A percentile compares a stretch with the other conserved stretches of the same genome.
Evolutionary conservation across 2,113 vertebrate species (phyloP).

Genomic region (Gobiocypris rarus): DNA sequence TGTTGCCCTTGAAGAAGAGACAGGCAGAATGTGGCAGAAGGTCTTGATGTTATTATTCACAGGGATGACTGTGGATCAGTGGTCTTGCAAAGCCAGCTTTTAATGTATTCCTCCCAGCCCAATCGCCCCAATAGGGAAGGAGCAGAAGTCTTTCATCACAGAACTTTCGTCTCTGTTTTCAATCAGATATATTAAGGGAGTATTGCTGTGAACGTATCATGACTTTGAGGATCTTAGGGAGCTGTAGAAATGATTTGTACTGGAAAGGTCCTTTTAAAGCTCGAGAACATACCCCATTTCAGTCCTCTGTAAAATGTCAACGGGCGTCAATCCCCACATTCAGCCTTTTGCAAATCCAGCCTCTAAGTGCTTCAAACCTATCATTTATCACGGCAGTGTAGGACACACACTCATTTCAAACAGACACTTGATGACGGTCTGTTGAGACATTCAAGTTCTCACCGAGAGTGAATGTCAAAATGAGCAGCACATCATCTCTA

Average conservation of each 20-base stretch:
- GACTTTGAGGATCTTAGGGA: not conserved
- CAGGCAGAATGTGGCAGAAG: conserved; percentile 54
- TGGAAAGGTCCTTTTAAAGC: conserved; percentile 11
- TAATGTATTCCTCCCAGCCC: conserved; percentile 51
- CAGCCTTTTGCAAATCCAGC: not conserved
- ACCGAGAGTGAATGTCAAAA: conserved; percentile 24
- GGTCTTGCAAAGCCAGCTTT: conserved; percentile 53
- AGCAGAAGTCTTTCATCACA: conserved; percentile 13
- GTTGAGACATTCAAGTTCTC: conserved; percentile 35
- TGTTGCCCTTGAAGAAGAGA: conserved; percentile 73
- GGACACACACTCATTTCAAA: conserved; percentile 13
- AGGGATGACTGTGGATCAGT: conserved; percentile 54
- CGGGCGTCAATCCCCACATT: not conserved
- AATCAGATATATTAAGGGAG: conserved; percentile 2
- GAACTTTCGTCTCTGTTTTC: conserved; percentile 13
- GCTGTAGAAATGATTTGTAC: not conserved
- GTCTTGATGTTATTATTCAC: conserved; percentile 68
- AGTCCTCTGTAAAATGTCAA: conserved; percentile 11
- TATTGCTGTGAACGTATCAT: not conserved
- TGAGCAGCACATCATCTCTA: conserved; percentile 46
- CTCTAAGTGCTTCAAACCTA: conserved; percentile 24
- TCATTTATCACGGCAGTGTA: conserved; percentile 23
- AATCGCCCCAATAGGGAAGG: conserved; percentile 19
- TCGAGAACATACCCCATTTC: conserved; percentile 17
- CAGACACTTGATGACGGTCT: conserved; percentile 37